Evolutionary conservation across 2,797 vertebrate genomes (phyloP).

Genomic region (Enteromius radiatus): DNA sequence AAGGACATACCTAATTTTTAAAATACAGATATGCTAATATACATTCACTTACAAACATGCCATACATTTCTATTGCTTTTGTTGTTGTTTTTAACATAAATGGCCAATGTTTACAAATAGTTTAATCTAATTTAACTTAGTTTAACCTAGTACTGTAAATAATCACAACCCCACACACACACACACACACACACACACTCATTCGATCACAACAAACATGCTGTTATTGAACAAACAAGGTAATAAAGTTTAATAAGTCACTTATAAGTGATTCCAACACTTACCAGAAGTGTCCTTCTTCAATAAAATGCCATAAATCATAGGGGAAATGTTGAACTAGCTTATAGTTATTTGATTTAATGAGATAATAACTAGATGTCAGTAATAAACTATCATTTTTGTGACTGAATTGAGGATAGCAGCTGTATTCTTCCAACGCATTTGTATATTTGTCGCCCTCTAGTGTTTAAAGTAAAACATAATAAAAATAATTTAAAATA

Average conservation of each 20-base stretch:
- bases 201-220: not conserved
- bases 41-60: not conserved
- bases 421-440: not conserved
- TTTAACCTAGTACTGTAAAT: not conserved
- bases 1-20: not conserved
- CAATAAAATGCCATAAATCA: not conserved
- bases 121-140: not conserved
- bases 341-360: not conserved
- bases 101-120: not conserved
- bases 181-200: too few relatives aligned
- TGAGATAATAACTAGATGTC: not conserved
- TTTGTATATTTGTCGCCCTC: constrained; percentile 11
- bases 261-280: not conserved
- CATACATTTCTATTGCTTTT: not conserved
- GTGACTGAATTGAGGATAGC: not conserved
- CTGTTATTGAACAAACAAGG: not conserved
- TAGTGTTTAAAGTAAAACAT: too few relatives aligned
- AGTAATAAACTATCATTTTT: not conserved
- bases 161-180: not conserved
- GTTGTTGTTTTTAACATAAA: not conserved
- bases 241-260: constrained; percentile 7
- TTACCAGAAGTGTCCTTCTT: not conserved
- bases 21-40: not conserved
- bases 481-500: not conserved
- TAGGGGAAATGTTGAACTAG: not conserved